phyloP scores from a whole-genome alignment of 2,113 vertebrate genomes.

The Callorhinus ursinus region DNA sequence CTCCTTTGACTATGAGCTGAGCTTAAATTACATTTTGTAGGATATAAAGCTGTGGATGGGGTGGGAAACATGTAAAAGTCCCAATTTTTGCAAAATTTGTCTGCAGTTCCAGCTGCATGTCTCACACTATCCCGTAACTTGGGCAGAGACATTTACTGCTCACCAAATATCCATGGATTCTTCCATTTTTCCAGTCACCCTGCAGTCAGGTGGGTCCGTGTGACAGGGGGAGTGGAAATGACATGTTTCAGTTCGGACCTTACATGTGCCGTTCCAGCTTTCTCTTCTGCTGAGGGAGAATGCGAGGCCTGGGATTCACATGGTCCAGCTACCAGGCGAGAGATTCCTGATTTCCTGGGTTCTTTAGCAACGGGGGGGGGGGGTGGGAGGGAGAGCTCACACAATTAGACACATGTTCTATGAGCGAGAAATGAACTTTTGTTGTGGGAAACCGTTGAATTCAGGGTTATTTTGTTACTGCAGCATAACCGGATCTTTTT shows the following conservation, averaged over 20 bases:
- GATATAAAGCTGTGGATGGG: not conserved
- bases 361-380: too few relatives aligned
- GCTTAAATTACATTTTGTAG: not conserved
- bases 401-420: not conserved
- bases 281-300: not conserved
- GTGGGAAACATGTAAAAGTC: not conserved
- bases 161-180: not conserved
- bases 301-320: not conserved
- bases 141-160: not conserved
- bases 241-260: not conserved
- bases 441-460: too few relatives aligned
- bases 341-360: not conserved
- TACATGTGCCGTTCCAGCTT: not conserved
- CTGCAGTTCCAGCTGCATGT: not conserved
- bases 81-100: not conserved
- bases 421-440: not conserved
- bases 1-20: not conserved
- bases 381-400: not conserved
- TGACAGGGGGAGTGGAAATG: accelerated
- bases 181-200: not conserved
- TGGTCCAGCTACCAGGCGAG: not conserved
- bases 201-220: accelerated
- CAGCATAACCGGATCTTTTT: not conserved
- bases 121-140: not conserved
- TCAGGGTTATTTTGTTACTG: not conserved